Conservation (phyloP, 2,888 invertebrate genomes). For the Xestia ashworthii region DNA sequence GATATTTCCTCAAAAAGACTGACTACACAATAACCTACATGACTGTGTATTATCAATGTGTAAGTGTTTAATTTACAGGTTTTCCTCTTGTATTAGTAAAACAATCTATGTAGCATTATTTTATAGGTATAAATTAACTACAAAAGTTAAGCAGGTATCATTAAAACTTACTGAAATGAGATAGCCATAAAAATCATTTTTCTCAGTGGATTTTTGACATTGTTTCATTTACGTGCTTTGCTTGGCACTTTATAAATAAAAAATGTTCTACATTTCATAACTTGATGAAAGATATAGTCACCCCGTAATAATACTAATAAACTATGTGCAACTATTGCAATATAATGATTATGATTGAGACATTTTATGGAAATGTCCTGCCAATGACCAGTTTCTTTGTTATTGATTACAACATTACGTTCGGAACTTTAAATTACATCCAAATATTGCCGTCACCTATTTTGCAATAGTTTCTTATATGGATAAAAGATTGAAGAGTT, state of each 20-base stretch:
- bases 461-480: conserved; percentile 6
- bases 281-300: conserved; percentile 21
- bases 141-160: neutral
- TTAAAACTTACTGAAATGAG: neutral
- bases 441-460: conserved; percentile 7
- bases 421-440: neutral
- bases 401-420: conserved; percentile 24
- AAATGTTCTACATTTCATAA: conserved; percentile 25
- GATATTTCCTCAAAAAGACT: conserved; percentile 48
- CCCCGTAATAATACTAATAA: conserved; percentile 15
- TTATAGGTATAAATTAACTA: neutral
- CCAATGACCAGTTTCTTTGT: conserved; percentile 19
- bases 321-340: conserved; percentile 18
- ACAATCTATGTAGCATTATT: conserved; percentile 16
- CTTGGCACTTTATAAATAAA: too few species aligned
- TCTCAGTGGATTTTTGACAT: neutral
- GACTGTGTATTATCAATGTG: conserved; percentile 4
- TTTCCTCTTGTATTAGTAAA: conserved; percentile 42
- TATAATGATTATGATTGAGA: conserved; percentile 20
- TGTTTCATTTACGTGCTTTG: neutral
- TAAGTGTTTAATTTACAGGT: conserved; percentile 10
- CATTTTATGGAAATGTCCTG: conserved; percentile 2
- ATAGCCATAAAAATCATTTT: neutral
- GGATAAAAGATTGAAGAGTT: conserved; percentile 1
- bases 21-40: neutral